Percentiles rank a stretch among this genome's conserved stretches.
These are phyloP conservation scores for Lycaon pictus DNA, from an alignment of 2,113 vertebrate genomes.

Conservation along the genomic window DNA sequence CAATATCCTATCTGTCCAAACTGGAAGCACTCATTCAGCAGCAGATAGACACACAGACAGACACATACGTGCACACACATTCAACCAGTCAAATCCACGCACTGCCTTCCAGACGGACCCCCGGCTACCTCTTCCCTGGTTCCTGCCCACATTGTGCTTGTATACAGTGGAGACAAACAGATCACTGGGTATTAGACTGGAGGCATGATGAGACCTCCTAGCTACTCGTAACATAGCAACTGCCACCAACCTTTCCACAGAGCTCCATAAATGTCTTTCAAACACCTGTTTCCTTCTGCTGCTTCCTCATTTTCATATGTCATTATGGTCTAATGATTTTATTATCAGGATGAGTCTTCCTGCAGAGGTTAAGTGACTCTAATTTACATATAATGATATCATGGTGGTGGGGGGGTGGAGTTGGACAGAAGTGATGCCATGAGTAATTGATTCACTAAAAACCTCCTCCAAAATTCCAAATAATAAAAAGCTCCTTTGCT, in stretches of 20 bases:
- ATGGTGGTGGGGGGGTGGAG: not conserved
- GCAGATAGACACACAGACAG: not conserved
- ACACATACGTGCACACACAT: not conserved
- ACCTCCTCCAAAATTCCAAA: not conserved
- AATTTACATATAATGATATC: conserved; percentile 40
- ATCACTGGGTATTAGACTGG: conserved; percentile 49
- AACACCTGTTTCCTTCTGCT: conserved; percentile 60
- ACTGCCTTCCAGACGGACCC: conserved; percentile 29
- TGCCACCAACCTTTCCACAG: not conserved
- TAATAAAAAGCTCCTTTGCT: not conserved
- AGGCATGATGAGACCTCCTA: conserved; percentile 63
- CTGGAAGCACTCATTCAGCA: not conserved
- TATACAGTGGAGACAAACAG: conserved; percentile 53
- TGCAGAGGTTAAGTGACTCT: conserved; percentile 55
- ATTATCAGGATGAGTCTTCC: conserved; percentile 61
- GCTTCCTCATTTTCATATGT: conserved; percentile 61
- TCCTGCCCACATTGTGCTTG: conserved; percentile 31
- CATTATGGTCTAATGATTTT: conserved; percentile 64
- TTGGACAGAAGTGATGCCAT: not conserved
- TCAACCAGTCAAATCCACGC: not conserved
- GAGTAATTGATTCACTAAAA: not conserved
- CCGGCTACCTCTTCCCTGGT: not conserved
- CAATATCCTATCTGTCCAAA: not conserved
- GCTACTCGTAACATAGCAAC: conserved; percentile 62
- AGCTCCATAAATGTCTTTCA: conserved; percentile 40